Percentiles rank a stretch among this genome's conserved stretches.
Evolutionary conservation across 2,113 vertebrate genomes (phyloP).

Genomic region (Genyomyrus donnyi): DNA sequence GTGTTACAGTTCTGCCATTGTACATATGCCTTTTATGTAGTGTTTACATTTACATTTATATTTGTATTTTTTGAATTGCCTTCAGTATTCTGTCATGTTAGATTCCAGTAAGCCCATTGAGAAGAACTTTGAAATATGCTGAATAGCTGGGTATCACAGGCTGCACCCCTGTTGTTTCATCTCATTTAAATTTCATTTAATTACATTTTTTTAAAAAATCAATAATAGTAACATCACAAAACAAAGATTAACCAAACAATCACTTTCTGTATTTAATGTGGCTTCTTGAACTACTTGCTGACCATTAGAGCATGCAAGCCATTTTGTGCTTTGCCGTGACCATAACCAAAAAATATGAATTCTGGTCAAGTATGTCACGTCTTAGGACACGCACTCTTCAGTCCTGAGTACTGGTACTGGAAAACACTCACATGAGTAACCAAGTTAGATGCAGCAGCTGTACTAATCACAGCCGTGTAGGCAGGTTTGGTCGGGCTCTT

Average conservation of each 20-base stretch:
- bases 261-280: not conserved
- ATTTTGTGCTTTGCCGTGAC: not conserved
- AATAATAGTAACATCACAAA: not conserved
- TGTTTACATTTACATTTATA: not conserved
- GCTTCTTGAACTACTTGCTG: not conserved
- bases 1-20: not conserved
- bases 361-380: not conserved
- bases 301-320: not conserved
- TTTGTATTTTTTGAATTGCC: not conserved
- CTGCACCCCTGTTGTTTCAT: not conserved
- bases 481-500: conserved; percentile 19
- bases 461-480: conserved; percentile 14
- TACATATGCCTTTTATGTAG: not conserved
- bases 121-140: not conserved
- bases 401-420: not conserved
- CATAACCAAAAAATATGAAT: not conserved
- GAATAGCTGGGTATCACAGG: not conserved
- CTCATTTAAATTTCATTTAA: not conserved
- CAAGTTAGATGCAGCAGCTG: not conserved
- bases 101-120: not conserved
- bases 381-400: not conserved
- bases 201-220: not conserved
- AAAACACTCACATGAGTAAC: not conserved
- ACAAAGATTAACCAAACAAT: not conserved
- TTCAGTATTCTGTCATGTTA: not conserved